Evolutionary conservation across 2,888 invertebrate genomes (phyloP).

Genomic region (Rhaphigaster nebulosa): DNA sequence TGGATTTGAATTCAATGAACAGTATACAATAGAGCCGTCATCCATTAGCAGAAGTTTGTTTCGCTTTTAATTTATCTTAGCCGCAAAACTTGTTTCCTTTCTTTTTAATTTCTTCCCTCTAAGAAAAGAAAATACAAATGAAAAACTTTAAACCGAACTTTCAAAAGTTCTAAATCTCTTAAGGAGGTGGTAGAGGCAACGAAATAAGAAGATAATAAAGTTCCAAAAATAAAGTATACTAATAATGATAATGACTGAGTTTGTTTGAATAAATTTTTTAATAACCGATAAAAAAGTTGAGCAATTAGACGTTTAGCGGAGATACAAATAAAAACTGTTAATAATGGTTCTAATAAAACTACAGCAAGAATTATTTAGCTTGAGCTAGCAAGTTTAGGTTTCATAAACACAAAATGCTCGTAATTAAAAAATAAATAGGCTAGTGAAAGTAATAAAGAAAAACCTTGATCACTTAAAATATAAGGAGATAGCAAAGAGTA

Average conservation of each 20-base stretch:
- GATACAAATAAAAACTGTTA: neutral
- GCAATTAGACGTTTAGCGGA: neutral
- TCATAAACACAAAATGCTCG: no score
- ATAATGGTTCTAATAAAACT: neutral
- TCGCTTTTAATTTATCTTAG: neutral
- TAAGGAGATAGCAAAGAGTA: no score
- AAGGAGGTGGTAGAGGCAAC: neutral
- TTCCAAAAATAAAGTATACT: neutral
- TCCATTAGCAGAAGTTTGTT: neutral
- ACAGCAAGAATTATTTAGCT: neutral
- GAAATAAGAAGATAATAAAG: neutral
- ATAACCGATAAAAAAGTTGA: neutral
- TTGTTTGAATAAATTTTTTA: neutral
- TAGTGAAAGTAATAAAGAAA: no score
- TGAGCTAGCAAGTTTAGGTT: neutral
- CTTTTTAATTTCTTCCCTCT: neutral
- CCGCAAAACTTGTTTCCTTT: conserved; percentile 1
- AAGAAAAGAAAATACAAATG: neutral
- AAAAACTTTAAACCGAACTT: neutral
- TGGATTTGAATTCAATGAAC: neutral
- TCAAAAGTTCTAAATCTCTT: neutral
- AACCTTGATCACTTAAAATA: no score
- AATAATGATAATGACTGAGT: neutral
- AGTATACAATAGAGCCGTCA: neutral
- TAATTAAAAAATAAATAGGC: no score